These are phyloP conservation scores for Corythoichthys intestinalis DNA, from an alignment of 2,113 vertebrate genomes.

Conservation along the genomic window DNA sequence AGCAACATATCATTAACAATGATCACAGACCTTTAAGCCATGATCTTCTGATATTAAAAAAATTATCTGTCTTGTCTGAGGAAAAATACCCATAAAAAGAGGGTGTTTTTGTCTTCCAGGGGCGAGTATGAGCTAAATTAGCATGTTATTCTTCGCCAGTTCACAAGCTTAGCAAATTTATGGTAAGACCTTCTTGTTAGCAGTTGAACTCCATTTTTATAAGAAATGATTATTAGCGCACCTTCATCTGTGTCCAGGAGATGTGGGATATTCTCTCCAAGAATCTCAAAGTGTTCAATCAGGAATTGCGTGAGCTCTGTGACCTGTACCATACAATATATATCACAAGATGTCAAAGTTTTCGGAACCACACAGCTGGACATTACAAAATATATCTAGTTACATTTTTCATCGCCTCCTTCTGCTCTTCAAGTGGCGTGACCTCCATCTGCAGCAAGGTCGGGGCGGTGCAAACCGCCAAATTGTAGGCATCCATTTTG, in stretches of 20 bases:
- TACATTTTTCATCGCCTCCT: constrained; percentile 77
- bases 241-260: constrained; percentile 71
- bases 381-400: constrained; percentile 25
- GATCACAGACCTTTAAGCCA: too few species aligned
- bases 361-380: constrained; percentile 46
- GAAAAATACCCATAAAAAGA: too few species aligned
- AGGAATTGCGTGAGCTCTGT: constrained; percentile 85
- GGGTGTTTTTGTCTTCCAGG: too few species aligned
- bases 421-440: constrained; percentile 70
- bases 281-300: constrained; percentile 83
- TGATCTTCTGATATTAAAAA: too few species aligned
- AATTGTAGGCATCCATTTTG: constrained; percentile 87
- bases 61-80: too few species aligned
- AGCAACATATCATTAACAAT: too few species aligned
- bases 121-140: too few species aligned
- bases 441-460: constrained; percentile 78
- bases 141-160: too few species aligned
- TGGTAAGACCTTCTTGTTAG: not conserved
- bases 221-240: constrained; percentile 34
- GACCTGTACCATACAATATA: constrained; percentile 67
- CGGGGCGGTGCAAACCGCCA: constrained; percentile 87
- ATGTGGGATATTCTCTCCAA: constrained; percentile 76
- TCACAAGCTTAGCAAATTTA: too few species aligned
- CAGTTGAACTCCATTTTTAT: too few species aligned
- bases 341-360: constrained; percentile 31